These are phyloP conservation scores for Pterostichus madidus DNA, from an alignment of 2,888 invertebrate species.

Conservation along the genomic window DNA sequence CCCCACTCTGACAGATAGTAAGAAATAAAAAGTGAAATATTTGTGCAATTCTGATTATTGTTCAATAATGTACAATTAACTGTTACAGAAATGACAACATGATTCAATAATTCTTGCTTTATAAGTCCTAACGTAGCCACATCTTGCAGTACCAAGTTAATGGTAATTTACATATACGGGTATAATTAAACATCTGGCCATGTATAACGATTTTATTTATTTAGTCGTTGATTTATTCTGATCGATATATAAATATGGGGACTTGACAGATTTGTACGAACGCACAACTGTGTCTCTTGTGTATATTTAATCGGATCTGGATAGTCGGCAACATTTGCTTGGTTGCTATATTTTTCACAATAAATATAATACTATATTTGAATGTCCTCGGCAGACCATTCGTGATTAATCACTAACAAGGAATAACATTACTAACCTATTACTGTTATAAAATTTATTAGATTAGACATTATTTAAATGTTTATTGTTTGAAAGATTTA, in stretches of 20 bases:
- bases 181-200: conserved; percentile 69
- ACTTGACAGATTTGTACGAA: conserved; percentile 50
- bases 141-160: conserved; percentile 35
- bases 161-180: conserved; percentile 70
- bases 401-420: no score
- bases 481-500: no score
- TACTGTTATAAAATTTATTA: no score
- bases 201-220: conserved; percentile 68
- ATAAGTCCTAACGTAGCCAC: conserved; percentile 51
- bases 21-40: conserved; percentile 36
- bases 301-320: neutral
- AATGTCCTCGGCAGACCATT: neutral
- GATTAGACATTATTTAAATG: no score
- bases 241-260: conserved; percentile 66
- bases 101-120: conserved; percentile 62
- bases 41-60: conserved; percentile 57
- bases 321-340: neutral
- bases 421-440: no score
- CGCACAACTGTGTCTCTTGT: conserved; percentile 10
- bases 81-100: conserved; percentile 58
- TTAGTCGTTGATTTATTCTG: conserved; percentile 68
- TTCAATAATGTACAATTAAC: conserved; percentile 62
- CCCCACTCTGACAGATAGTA: conserved; percentile 8
- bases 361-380: neutral
- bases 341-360: neutral